Percentiles rank a stretch among this genome's conserved stretches.
Conservation (phyloP, 2,797 vertebrate species). For the Takifugu rubripes region DNA sequence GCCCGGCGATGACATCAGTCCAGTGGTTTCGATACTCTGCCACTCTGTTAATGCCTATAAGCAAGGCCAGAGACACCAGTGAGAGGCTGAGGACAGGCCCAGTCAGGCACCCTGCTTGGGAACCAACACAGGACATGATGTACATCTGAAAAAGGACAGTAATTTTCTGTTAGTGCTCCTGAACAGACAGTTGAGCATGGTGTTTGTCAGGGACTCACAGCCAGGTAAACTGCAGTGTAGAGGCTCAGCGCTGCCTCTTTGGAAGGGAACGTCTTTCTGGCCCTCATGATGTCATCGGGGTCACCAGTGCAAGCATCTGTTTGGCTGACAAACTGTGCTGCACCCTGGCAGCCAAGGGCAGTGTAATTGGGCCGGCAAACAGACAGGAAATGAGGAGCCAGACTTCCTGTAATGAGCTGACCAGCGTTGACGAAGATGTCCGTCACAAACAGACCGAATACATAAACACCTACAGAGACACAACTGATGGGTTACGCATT, state of each 20-base stretch:
- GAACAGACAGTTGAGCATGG: too few relatives aligned
- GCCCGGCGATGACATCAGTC: constrained; percentile 90
- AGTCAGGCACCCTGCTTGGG: constrained; percentile 84
- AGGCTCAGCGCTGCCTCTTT: constrained; percentile 92
- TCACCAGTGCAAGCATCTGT: constrained; percentile 87
- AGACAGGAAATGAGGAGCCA: constrained; percentile 60
- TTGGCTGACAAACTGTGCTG: constrained; percentile 81
- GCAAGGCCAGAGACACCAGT: constrained; percentile 86
- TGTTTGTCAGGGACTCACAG: constrained; percentile 76
- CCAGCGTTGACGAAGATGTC: constrained; percentile 93
- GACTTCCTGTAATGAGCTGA: constrained; percentile 77
- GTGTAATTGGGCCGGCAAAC: constrained; percentile 90
- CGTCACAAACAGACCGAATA: constrained; percentile 88
- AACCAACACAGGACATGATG: constrained; percentile 85
- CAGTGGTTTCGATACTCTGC: constrained; percentile 94
- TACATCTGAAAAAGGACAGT: constrained; percentile 64
- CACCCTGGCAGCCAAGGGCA: constrained; percentile 85
- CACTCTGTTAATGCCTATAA: constrained; percentile 92
- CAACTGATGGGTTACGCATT: not conserved
- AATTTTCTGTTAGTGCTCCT: not conserved
- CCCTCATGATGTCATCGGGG: constrained; percentile 82
- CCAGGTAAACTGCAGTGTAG: constrained; percentile 88
- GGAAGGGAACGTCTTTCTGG: constrained; percentile 91
- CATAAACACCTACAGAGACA: constrained; percentile 83
- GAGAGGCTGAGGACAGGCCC: constrained; percentile 87